Base-by-base conservation (phyloP, 1,140 invertebrate species). In the Vanessa tameamea region DNA sequence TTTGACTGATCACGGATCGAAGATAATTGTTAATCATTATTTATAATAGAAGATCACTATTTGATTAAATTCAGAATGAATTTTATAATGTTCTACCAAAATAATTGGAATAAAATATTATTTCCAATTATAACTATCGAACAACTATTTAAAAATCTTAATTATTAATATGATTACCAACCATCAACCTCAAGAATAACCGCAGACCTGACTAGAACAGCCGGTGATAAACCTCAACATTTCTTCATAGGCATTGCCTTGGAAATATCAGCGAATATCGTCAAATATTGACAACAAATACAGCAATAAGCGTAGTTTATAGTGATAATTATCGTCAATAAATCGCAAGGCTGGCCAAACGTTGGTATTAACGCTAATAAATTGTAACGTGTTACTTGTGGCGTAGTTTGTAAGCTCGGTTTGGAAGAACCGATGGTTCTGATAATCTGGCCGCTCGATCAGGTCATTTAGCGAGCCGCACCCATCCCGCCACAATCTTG, bases 401-500 rank as follows among this genome's bases (percentile, higher is more conserved):
- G 37, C 37, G 37, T 43, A 43, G 37, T 43, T 11, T 43, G 37
- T 43, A 43, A 43, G 37, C 37, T 43, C 31, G 31, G 31, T 50
- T 13, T n/a, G 48, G 48, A 14, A n/a, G 48, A 51, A 51, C 7
- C 37, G 7, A 43, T 43, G 37, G 1, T 14, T 51, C 5, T n/a
- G 14, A 51, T n/a, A 57, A 57, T 57, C 53, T 55, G 8, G 9
- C 2, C 16, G 13, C 31, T 13, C 55, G n/a, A 57, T 57, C 55
- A 20, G 16, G 16, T 57, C 55, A 57, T 57, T 57, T 57, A 57
- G 20, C 5, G 3, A n/a, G 15, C 50, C 26, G 48, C 65, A 14
- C 50, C 65, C 48, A 23, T 47, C 65, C 64, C 64, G n/a, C 13
- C 23, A 16, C 16, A 8, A 20, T 67, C 26, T 47, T 43, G 65